phyloP scores from a whole-genome alignment of 1,140 invertebrate species.

The Ectropis grisescens region DNA sequence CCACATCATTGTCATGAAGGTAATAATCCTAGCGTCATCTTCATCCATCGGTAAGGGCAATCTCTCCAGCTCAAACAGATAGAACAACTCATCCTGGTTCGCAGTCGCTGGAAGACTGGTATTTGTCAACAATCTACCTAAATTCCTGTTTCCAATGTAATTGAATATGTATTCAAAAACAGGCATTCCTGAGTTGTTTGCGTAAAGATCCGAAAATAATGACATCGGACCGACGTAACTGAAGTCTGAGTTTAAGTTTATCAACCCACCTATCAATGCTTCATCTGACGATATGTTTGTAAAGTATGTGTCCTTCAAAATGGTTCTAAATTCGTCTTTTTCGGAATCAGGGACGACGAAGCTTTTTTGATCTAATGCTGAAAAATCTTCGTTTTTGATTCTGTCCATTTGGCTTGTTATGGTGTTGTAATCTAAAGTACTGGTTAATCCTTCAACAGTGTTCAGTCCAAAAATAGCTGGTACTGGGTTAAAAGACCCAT shows the following conservation, averaged over 20 bases:
- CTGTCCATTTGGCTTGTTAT: slow-evolving; percentile 52
- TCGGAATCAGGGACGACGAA: slow-evolving; percentile 27
- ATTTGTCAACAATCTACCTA: slow-evolving; percentile 45
- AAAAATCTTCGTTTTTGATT: slow-evolving; percentile 50
- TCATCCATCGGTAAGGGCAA: slow-evolving; percentile 44
- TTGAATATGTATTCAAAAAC: slow-evolving; percentile 49
- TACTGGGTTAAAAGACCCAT: slow-evolving; percentile 37
- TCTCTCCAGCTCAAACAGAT: slow-evolving; percentile 50
- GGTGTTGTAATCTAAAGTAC: slow-evolving; percentile 47
- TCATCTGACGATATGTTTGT: slow-evolving; percentile 39
- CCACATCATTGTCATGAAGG: slow-evolving; percentile 60
- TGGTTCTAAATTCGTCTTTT: slow-evolving; percentile 29
- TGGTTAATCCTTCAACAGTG: slow-evolving; percentile 47
- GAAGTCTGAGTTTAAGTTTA: slow-evolving; percentile 54
- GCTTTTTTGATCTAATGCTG: slow-evolving; percentile 38
- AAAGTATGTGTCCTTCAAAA: slow-evolving; percentile 45
- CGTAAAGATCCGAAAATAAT: slow-evolving; percentile 37
- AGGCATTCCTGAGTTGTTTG: slow-evolving; percentile 28
- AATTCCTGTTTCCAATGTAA: slow-evolving; percentile 46
- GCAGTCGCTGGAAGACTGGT: slow-evolving; percentile 41
- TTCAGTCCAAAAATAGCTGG: slow-evolving; percentile 66
- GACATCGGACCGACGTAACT: slow-evolving; percentile 43
- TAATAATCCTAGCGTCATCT: slow-evolving; percentile 46
- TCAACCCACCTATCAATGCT: slow-evolving; percentile 38
- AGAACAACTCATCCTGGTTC: slow-evolving; percentile 48